A percentile compares a stretch with the other conserved stretches of the same genome.
These are phyloP conservation scores for Rattus norvegicus DNA, from an alignment of 2,113 vertebrate genomes.

Conservation along the genomic window GRCr8 NC_086021.1:100267501-100268000, in stretches of 20 bases:
- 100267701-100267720: rapidly evolving
- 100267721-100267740: neutral
- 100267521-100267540: neutral
- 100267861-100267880: constrained; percentile 88
- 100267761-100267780: neutral
- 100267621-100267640: neutral
- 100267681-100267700: neutral
- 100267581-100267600: neutral
- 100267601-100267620: neutral
- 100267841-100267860: constrained; percentile 96
- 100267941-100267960: neutral
- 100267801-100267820: constrained; percentile 89
- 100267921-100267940: too few relatives aligned
- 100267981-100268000: neutral
- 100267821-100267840: constrained; percentile 91
- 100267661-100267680: neutral
- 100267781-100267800: constrained; percentile 68
- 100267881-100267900: constrained; percentile 46
- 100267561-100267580: neutral
- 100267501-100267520: too few relatives aligned
- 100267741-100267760: neutral
- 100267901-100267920: neutral
- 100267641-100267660: neutral
- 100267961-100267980: neutral
- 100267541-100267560: neutral